Percentiles rank a stretch among this genome's conserved stretches.
These are phyloP conservation scores for Lates calcarifer DNA, from an alignment of 2,113 vertebrate genomes.

Conservation along the genomic window DNA sequence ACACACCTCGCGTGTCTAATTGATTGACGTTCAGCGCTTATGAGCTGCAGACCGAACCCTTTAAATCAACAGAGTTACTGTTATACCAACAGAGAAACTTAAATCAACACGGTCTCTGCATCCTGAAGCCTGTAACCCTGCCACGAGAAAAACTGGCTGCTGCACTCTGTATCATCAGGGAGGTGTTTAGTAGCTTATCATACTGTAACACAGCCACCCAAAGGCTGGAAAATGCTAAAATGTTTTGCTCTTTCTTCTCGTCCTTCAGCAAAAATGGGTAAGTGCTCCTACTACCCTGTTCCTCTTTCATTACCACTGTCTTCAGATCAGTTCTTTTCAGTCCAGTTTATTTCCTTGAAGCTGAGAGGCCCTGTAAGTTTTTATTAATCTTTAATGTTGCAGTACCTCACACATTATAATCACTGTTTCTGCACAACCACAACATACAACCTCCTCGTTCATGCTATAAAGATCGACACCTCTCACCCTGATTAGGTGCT, in stretches of 20 bases:
- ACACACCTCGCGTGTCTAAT: not conserved
- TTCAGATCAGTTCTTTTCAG: not conserved
- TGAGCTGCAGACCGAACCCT: not conserved
- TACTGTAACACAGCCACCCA: slow-evolving; percentile 7
- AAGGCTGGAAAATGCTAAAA: not conserved
- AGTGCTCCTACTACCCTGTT: not conserved
- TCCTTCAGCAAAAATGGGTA: not conserved
- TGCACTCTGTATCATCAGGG: not conserved
- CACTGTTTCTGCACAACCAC: no score
- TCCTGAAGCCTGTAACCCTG: not conserved
- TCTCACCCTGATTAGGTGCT: no score
- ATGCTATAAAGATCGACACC: no score
- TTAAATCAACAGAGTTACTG: slow-evolving; percentile 13
- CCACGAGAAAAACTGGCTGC: slow-evolving; percentile 1
- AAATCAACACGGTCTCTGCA: not conserved
- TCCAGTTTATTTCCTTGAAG: no score
- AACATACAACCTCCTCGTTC: no score
- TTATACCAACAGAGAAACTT: slow-evolving; percentile 18
- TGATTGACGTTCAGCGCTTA: not conserved
- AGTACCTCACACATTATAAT: no score
- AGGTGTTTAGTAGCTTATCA: slow-evolving; percentile 28
- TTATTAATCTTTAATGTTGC: no score
- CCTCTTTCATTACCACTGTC: not conserved
- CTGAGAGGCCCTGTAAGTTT: no score
- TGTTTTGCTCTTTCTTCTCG: no score